phyloP scores from a whole-genome alignment of 2,113 vertebrate species.

The Leptodactylus fuscus region DNA sequence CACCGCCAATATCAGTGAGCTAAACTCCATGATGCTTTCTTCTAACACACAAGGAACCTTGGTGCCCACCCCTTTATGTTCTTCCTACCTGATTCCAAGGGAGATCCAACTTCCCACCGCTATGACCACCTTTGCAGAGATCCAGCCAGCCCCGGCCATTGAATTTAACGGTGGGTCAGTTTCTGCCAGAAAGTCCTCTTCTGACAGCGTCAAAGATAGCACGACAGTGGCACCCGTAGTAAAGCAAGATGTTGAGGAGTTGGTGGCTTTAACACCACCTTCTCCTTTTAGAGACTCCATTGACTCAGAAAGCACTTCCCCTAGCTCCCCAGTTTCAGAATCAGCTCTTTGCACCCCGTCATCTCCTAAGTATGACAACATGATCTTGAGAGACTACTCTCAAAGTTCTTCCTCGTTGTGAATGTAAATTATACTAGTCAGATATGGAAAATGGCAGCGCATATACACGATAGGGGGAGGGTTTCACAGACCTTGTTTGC shows the following conservation, averaged over 20 bases:
- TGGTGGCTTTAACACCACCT: slow-evolving; percentile 93
- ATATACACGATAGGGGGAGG: slow-evolving; percentile 57
- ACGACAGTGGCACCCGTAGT: slow-evolving; percentile 72
- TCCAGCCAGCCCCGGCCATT: slow-evolving; percentile 87
- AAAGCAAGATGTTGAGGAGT: slow-evolving; percentile 88
- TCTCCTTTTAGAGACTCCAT: slow-evolving; percentile 97
- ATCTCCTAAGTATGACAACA: slow-evolving; percentile 89
- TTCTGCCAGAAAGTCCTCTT: slow-evolving; percentile 70
- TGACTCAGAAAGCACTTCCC: slow-evolving; percentile 86
- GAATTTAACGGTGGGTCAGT: slow-evolving; percentile 80
- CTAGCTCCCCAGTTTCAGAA: slow-evolving; percentile 83
- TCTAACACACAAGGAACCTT: slow-evolving; percentile 69
- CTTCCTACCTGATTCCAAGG: slow-evolving; percentile 85
- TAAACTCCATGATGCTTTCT: slow-evolving; percentile 96
- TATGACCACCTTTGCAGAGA: slow-evolving; percentile 93
- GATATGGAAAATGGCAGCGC: slow-evolving; percentile 59
- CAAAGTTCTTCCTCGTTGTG: slow-evolving; percentile 99
- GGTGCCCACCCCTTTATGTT: slow-evolving; percentile 74
- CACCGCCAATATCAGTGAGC: slow-evolving; percentile 95
- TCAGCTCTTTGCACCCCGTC: slow-evolving; percentile 86
- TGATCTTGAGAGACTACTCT: slow-evolving; percentile 94
- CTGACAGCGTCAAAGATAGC: slow-evolving; percentile 71
- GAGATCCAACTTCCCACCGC: slow-evolving; percentile 88
- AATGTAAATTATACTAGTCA: slow-evolving; percentile 68
- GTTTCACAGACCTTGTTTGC: slow-evolving; percentile 66